These are phyloP conservation scores for Neolamprologus hecqui DNA, from an alignment of 2,113 vertebrate species.

Conservation along the genomic window DNA sequence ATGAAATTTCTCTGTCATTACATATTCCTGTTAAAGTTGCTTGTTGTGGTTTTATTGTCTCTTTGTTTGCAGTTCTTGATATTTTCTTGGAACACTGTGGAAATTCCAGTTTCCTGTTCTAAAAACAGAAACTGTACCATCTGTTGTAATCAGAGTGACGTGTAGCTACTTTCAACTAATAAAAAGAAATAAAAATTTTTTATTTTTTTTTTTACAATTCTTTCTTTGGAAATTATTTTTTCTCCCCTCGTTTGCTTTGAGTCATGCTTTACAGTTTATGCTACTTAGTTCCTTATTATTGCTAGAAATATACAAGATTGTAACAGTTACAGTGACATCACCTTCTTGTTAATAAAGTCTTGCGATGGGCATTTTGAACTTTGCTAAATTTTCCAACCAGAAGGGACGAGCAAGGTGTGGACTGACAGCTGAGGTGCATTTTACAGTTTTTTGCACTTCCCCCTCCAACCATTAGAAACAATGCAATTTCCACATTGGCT, in stretches of 20 bases:
- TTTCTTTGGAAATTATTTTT: rapidly evolving
- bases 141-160: background rate
- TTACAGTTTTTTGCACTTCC: background rate
- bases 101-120: background rate
- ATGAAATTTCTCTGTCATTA: rapidly evolving
- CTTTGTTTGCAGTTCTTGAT: background rate
- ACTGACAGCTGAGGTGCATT: background rate
- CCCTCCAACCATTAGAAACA: background rate
- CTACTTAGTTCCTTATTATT: background rate
- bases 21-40: background rate
- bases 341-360: background rate
- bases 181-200: background rate
- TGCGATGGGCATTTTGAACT: background rate
- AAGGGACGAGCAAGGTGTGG: background rate
- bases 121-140: background rate
- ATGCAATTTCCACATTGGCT: background rate
- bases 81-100: rapidly evolving
- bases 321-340: background rate
- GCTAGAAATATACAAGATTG: background rate
- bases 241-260: background rate
- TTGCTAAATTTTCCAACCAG: background rate
- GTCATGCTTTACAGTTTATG: background rate
- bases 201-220: background rate
- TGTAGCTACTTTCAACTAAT: background rate
- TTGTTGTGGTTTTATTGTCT: background rate